These are phyloP conservation scores for Drosophila meridionalis DNA, from an alignment of 2,888 invertebrate species.

Conservation along the genomic window DNA sequence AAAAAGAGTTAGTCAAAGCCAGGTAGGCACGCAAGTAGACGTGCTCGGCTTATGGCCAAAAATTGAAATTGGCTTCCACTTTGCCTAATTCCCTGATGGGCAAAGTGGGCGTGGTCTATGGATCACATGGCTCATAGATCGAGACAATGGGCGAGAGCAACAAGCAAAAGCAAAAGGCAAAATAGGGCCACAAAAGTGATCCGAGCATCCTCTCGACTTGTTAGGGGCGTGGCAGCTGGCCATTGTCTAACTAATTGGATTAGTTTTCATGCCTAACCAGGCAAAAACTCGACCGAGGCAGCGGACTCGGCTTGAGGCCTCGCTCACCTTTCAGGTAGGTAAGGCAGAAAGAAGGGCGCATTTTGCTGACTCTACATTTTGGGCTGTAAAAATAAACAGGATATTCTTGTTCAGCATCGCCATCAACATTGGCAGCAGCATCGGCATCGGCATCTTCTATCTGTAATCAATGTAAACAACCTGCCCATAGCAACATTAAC, in stretches of 20 bases:
- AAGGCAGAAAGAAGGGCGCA: neutral
- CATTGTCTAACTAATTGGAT: slow-evolving; percentile 76
- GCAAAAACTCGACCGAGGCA: slow-evolving; percentile 24
- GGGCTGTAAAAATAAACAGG: slow-evolving; percentile 62
- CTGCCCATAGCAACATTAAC: slow-evolving; percentile 52
- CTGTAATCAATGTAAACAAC: slow-evolving; percentile 73
- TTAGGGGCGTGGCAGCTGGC: slow-evolving; percentile 44
- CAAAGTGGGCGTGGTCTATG: neutral
- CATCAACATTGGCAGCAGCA: slow-evolving; percentile 19
- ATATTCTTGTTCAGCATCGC: slow-evolving; percentile 51
- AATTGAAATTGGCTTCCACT: slow-evolving; percentile 35
- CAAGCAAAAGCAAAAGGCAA: slow-evolving; percentile 30
- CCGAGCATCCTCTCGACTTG: slow-evolving; percentile 41
- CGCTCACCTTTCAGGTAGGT: slow-evolving; percentile 39
- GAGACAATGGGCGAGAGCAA: neutral
- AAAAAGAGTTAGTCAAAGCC: slow-evolving; percentile 32
- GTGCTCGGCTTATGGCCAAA: slow-evolving; percentile 42
- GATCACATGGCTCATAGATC: slow-evolving; percentile 16
- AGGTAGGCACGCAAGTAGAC: slow-evolving; percentile 15
- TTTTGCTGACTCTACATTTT: slow-evolving; percentile 58
- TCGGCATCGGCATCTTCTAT: slow-evolving; percentile 39
- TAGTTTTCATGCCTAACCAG: slow-evolving; percentile 71
- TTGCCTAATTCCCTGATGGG: slow-evolving; percentile 33
- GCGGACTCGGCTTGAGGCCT: slow-evolving; percentile 13
- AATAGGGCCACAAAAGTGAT: slow-evolving; percentile 31